A percentile compares a stretch with the other conserved stretches of the same genome.
Conservation (phyloP, 2,888 invertebrate genomes). For the Leptinotarsa peninsularis region DNA sequence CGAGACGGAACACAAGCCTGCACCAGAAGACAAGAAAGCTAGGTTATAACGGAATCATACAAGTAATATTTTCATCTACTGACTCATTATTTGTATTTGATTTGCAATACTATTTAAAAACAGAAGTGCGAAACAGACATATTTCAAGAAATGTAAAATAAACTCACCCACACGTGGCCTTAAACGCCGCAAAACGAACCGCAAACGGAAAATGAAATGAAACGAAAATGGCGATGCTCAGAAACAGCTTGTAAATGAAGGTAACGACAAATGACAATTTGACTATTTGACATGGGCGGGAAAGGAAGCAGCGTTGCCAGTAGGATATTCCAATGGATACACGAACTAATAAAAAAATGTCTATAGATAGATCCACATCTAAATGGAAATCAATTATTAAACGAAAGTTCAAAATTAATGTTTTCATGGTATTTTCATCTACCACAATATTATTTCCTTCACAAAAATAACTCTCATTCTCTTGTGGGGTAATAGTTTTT, state of each 20-base stretch:
- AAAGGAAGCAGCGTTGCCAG: slow-evolving; percentile 13
- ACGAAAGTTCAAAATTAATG: no score
- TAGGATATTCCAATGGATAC: no score
- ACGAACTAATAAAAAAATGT: no score
- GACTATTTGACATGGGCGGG: slow-evolving; percentile 13
- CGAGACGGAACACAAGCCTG: slow-evolving; percentile 63
- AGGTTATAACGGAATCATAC: slow-evolving; percentile 40
- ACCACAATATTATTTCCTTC: no score
- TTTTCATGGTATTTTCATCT: no score
- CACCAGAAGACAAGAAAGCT: slow-evolving; percentile 54
- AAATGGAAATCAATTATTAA: no score
- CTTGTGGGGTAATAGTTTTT: no score
- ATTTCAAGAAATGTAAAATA: neutral
- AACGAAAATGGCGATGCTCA: slow-evolving; percentile 22
- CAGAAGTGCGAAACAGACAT: neutral
- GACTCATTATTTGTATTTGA: neutral
- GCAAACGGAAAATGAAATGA: slow-evolving; percentile 1
- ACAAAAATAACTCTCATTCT: no score
- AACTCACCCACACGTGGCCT: slow-evolving; percentile 21
- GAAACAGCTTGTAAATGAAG: neutral
- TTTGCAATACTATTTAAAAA: neutral
- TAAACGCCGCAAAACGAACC: neutral
- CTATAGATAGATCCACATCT: no score
- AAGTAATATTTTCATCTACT: neutral
- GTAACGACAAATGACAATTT: no score